Conservation (phyloP, 2,113 vertebrate genomes). For the Ploceus nigricollis region DNA sequence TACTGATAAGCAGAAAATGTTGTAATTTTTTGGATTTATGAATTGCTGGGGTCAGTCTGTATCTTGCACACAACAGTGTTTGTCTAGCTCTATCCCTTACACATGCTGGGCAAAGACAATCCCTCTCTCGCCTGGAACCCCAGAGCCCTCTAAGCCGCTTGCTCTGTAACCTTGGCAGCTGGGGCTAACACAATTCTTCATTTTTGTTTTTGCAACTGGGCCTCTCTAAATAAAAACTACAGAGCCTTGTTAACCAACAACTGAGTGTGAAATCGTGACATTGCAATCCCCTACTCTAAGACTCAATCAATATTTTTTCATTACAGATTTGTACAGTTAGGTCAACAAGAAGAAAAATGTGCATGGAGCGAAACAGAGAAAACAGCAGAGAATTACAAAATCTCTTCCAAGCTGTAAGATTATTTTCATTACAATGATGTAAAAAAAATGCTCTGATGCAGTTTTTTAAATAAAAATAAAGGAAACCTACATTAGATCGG, state of each 20-base stretch:
- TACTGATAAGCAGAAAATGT: slow-evolving; percentile 55
- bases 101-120: slow-evolving; percentile 81
- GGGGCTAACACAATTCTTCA: slow-evolving; percentile 62
- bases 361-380: background rate
- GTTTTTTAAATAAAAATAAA: slow-evolving; percentile 19
- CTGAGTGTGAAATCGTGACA: slow-evolving; percentile 76
- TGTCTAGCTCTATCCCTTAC: slow-evolving; percentile 70
- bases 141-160: slow-evolving; percentile 65
- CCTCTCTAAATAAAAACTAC: slow-evolving; percentile 73
- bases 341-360: slow-evolving; percentile 9
- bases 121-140: slow-evolving; percentile 61
- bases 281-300: slow-evolving; percentile 50
- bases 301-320: slow-evolving; percentile 74
- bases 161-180: slow-evolving; percentile 71
- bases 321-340: slow-evolving; percentile 55
- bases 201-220: slow-evolving; percentile 45
- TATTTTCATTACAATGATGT: slow-evolving; percentile 7
- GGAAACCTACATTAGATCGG: background rate
- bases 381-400: background rate
- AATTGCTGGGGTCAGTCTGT: slow-evolving; percentile 67
- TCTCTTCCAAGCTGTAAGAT: background rate
- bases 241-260: slow-evolving; percentile 78
- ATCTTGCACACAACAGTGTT: slow-evolving; percentile 61
- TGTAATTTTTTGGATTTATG: slow-evolving; percentile 72
- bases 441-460: background rate